Base-by-base conservation (phyloP, 2,888 invertebrate species). In the Drosophila rubida region DNA sequence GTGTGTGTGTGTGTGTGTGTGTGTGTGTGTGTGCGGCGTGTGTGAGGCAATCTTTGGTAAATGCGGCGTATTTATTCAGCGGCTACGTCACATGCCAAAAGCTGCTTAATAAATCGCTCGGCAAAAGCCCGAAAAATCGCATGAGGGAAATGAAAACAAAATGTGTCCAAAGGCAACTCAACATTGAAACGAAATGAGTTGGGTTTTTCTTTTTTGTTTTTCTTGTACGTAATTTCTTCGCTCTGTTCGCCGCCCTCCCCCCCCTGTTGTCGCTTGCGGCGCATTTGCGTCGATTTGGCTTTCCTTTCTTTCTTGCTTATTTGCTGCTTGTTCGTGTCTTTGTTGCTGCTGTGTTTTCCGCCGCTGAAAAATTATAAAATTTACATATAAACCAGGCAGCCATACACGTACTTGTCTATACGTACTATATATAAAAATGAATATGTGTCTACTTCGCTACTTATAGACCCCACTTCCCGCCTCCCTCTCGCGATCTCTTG, bases 301-400 rank as follows among this genome's bases (percentile, higher is more conserved):
- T 58, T 65, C 37, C 32, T 55, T 63, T 42, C 49, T 46, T 27
- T 46, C 61, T 8, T 44, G 6, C 6, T 39, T 44, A 39, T 58
- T 27, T 27, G 8, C 9, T 27, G 8, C 32, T 32, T 32, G 32
- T 37, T 37, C 35, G 35, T 37, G 35, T 37, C 35, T 37, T 37
- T 37, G 35, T 37, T 37, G 35, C 35, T 37, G 35, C 14, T 37
- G 35, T 37, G 58, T 44, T 49, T 35, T 49, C 22, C 49, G 66
- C 58, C 42, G 80, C 55, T 86, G 77, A 86, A 78, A 87, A 82
- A 87, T 87, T 82, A 84, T 87, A 82, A 81, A 84, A 69, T 75
- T 78, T 75, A 75, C 78, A 64, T 78, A 83, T 65, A 80, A 69
- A 71, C 41, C 63, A 64, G 42, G 55, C 72, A 64, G 42, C 51